Evolutionary conservation across 2,888 invertebrate genomes (phyloP).

Genomic region (Dyspetes luteomarginatus): DNA sequence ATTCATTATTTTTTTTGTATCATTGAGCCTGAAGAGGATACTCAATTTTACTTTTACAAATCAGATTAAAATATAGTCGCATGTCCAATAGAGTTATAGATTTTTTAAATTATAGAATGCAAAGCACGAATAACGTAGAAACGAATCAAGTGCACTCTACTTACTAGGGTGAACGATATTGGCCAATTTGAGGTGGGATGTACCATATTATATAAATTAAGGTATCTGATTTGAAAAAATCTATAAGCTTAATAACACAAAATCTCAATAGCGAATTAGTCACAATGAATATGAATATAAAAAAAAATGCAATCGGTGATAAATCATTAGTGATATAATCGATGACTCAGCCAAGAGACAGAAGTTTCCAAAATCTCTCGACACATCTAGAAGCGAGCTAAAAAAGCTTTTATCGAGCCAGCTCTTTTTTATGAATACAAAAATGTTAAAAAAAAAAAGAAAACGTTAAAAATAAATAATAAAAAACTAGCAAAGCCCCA

Average conservation of each 20-base stretch:
- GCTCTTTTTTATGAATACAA: constrained; percentile 28
- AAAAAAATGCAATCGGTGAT: background rate
- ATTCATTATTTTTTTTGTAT: too few relatives aligned
- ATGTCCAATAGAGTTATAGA: too few relatives aligned
- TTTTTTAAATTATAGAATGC: too few relatives aligned
- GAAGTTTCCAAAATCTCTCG: constrained; percentile 9
- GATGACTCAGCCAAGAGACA: background rate
- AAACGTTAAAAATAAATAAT: constrained; percentile 74
- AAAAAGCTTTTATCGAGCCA: constrained; percentile 20
- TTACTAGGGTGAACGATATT: too few relatives aligned
- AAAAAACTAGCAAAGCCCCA: constrained; percentile 73
- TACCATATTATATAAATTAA: too few relatives aligned
- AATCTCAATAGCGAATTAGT: background rate
- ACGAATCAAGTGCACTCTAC: too few relatives aligned
- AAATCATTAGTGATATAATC: background rate
- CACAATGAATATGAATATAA: background rate
- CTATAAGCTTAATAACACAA: background rate
- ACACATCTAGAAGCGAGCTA: constrained; percentile 22
- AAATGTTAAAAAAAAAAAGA: constrained; percentile 64
- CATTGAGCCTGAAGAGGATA: too few relatives aligned
- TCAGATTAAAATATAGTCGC: too few relatives aligned
- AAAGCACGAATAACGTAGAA: too few relatives aligned
- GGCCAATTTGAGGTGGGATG: too few relatives aligned
- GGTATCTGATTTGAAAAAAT: background rate
- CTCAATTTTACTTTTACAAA: too few relatives aligned